phyloP scores from a whole-genome alignment of 2,113 vertebrate genomes.

The Nibea coibor region DNA sequence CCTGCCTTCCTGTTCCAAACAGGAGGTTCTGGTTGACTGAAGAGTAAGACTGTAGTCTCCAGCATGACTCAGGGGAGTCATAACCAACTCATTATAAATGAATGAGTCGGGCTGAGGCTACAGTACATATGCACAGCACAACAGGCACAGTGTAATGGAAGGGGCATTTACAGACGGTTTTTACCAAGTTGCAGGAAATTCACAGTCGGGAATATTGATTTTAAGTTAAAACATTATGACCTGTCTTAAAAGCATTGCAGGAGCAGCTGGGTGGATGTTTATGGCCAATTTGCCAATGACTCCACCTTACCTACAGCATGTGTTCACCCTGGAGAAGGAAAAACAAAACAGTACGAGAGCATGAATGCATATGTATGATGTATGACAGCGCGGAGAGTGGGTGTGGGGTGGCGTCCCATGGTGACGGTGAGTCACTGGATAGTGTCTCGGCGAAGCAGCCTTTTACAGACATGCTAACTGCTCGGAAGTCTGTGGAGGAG shows the following conservation, averaged over 20 bases:
- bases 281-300: conserved; percentile 57
- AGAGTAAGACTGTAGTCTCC: conserved; percentile 68
- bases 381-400: conserved; percentile 46
- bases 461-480: conserved; percentile 47
- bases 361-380: conserved; percentile 57
- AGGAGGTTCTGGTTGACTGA: conserved; percentile 72
- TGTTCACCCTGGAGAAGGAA: conserved; percentile 34
- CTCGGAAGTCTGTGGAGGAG: conserved; percentile 42
- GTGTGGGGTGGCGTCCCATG: conserved; percentile 59
- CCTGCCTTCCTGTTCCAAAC: conserved; percentile 52
- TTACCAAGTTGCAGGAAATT: conserved; percentile 65
- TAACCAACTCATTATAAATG: conserved; percentile 77
- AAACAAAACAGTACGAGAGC: conserved; percentile 43
- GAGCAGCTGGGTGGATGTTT: conserved; percentile 48
- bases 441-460: conserved; percentile 46
- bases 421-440: conserved; percentile 64
- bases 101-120: conserved; percentile 65
- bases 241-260: conserved; percentile 45
- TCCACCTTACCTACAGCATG: conserved; percentile 19
- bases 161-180: conserved; percentile 57
- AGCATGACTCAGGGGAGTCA: conserved; percentile 70
- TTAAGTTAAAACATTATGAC: conserved; percentile 66
- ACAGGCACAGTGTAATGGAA: conserved; percentile 66
- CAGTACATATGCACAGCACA: conserved; percentile 66
- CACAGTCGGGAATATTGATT: conserved; percentile 74